These are phyloP conservation scores for Fopius arisanus DNA, from an alignment of 1,140 invertebrate genomes.

Conservation along the genomic window DNA sequence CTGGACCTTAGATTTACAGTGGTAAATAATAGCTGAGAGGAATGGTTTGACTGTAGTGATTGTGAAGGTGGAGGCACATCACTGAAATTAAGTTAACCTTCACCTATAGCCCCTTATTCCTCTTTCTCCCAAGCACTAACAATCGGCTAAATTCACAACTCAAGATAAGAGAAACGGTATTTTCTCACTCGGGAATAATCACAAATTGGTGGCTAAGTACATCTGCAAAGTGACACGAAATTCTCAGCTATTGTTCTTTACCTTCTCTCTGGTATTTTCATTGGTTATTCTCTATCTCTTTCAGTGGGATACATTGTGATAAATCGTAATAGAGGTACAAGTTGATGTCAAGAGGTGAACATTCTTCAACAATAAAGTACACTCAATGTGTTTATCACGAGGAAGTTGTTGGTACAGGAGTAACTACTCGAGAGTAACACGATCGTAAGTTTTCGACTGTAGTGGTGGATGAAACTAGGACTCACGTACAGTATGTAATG, in stretches of 20 bases:
- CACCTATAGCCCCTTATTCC: neutral
- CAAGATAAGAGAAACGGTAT: neutral
- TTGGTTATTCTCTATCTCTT: too few relatives aligned
- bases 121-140: neutral
- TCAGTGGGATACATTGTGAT: neutral
- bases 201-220: neutral
- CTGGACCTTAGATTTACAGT: neutral
- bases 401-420: neutral
- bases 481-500: neutral
- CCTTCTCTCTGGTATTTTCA: neutral
- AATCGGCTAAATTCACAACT: neutral
- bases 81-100: neutral
- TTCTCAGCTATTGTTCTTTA: neutral
- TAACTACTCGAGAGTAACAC: neutral
- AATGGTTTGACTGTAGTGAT: neutral
- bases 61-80: neutral
- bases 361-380: conserved; percentile 2
- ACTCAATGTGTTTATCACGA: conserved; percentile 5
- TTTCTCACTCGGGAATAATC: neutral
- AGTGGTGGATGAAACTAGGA: neutral
- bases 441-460: neutral
- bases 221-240: neutral
- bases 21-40: conserved; percentile 3
- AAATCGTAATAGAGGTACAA: conserved; percentile 1
- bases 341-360: conserved; percentile 1